Conservation (phyloP, 2,113 vertebrate genomes). For the Bubalus kerabau region DNA sequence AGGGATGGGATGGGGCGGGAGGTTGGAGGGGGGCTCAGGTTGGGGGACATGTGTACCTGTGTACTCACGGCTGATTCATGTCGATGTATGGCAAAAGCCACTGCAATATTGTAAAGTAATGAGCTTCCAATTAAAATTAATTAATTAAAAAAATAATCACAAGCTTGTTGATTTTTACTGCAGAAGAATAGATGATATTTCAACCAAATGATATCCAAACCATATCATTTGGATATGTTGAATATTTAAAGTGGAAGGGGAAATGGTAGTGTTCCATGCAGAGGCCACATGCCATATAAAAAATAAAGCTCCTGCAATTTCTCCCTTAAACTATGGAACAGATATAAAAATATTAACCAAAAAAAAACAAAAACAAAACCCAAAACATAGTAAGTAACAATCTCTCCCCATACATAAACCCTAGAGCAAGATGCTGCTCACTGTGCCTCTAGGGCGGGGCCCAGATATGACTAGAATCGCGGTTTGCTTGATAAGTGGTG, state of each 20-base stretch:
- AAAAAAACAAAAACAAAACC: background rate
- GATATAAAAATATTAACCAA: background rate
- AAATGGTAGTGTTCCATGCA: background rate
- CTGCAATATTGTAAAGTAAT: background rate
- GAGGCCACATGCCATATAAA: background rate
- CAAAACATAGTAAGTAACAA: background rate
- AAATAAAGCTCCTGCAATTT: background rate
- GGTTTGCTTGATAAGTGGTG: background rate
- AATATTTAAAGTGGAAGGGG: background rate
- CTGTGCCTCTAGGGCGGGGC: no score
- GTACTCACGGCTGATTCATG: background rate
- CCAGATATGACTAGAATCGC: rapidly evolving
- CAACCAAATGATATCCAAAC: background rate
- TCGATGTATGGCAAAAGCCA: rapidly evolving
- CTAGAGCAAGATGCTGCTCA: background rate
- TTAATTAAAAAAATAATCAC: background rate
- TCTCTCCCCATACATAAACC: background rate
- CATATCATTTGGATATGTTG: background rate
- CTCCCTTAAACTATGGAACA: background rate
- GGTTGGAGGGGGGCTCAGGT: background rate
- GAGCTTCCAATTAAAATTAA: background rate
- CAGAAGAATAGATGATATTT: background rate
- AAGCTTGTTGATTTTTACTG: background rate
- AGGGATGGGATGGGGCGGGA: background rate
- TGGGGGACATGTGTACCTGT: background rate